These are phyloP conservation scores for Chaitophorus viminalis DNA, from an alignment of 2,888 invertebrate genomes.

Conservation along the genomic window DNA sequence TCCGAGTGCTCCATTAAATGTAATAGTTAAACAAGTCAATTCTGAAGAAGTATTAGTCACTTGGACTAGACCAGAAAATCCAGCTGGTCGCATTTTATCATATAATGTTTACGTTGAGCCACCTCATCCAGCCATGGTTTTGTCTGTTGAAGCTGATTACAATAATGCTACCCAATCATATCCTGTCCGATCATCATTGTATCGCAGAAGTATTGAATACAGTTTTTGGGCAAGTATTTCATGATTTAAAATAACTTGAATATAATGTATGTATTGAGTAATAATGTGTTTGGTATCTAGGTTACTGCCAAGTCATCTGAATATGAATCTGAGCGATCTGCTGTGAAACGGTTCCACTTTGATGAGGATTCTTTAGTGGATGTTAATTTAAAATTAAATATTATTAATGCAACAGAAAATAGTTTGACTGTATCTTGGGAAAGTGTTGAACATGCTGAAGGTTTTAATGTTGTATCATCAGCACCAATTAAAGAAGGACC, in stretches of 20 bases:
- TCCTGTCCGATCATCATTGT: constrained; percentile 56
- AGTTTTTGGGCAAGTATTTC: constrained; percentile 46
- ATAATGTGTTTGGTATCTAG: constrained; percentile 65
- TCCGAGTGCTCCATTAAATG: constrained; percentile 76
- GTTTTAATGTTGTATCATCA: constrained; percentile 71
- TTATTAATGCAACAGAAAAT: constrained; percentile 69
- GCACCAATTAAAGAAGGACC: constrained; percentile 68
- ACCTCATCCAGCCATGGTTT: constrained; percentile 71
- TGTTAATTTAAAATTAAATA: constrained; percentile 71
- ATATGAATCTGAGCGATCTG: constrained; percentile 74
- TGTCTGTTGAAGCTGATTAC: constrained; percentile 57
- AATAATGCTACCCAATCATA: constrained; percentile 49
- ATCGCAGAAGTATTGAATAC: constrained; percentile 51
- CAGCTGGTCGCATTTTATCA: constrained; percentile 73
- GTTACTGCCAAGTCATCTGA: constrained; percentile 75
- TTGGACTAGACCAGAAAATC: constrained; percentile 76
- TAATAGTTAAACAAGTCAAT: constrained; percentile 75
- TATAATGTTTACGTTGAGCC: constrained; percentile 78
- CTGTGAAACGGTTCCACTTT: constrained; percentile 72
- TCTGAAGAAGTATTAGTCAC: constrained; percentile 74
- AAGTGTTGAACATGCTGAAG: constrained; percentile 71
- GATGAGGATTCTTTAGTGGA: constrained; percentile 76
- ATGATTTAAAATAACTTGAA: background rate
- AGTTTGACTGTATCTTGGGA: constrained; percentile 75
- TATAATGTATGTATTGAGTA: background rate